Evolutionary conservation across 2,888 invertebrate species (phyloP).

Genomic region (Drepanosiphum platanoidis): DNA sequence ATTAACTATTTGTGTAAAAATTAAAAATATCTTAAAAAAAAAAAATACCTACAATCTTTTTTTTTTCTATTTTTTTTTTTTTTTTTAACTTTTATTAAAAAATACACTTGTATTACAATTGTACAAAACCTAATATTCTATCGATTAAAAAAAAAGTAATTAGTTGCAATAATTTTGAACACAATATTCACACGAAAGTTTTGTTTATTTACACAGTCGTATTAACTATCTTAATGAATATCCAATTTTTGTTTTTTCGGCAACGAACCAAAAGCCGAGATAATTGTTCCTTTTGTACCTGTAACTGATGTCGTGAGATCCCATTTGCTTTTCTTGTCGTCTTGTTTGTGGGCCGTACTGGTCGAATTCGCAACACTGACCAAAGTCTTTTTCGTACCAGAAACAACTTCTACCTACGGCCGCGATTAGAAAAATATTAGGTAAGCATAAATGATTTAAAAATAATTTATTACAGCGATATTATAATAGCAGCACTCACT

Average conservation of each 20-base stretch:
- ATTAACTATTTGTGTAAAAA: conserved; percentile 1
- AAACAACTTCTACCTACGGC: conserved; percentile 77
- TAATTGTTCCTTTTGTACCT: conserved; percentile 90
- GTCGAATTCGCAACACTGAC: conserved; percentile 21
- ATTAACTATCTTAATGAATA: conserved; percentile 39
- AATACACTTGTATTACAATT: background rate
- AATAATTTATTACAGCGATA: background rate
- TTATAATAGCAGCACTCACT: conserved; percentile 65
- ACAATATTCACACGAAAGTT: background rate
- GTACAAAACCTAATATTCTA: background rate
- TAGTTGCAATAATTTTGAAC: background rate
- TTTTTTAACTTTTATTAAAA: background rate
- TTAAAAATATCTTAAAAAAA: background rate
- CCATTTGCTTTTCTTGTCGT: conserved; percentile 58
- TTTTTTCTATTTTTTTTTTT: no score
- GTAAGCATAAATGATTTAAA: background rate
- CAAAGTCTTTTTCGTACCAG: conserved; percentile 73
- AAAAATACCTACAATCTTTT: no score
- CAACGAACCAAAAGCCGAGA: conserved; percentile 91
- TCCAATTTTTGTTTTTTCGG: conserved; percentile 78
- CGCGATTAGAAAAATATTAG: conserved; percentile 22
- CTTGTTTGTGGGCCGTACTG: conserved; percentile 24
- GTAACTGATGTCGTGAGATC: conserved; percentile 69
- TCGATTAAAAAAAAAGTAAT: background rate
- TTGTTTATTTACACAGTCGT: conserved; percentile 27